phyloP scores from a whole-genome alignment of 2,797 vertebrate species.

The Sarcophilus harrisii region DNA sequence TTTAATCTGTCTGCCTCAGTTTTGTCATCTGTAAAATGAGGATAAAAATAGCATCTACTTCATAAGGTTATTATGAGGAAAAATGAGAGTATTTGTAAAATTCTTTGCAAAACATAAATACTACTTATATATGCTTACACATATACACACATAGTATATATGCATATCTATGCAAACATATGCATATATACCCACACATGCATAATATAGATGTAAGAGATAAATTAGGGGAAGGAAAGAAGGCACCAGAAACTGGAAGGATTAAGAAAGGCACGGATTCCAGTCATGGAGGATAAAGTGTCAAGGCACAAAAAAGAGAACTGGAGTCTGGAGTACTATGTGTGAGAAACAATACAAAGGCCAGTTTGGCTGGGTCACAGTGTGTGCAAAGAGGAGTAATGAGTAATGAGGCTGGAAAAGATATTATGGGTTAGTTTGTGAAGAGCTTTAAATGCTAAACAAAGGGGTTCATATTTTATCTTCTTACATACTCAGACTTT shows the following conservation, averaged over 20 bases:
- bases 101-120: not conserved
- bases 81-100: not conserved
- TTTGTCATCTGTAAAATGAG: not conserved
- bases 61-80: not conserved
- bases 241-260: not conserved
- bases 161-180: too few relatives aligned
- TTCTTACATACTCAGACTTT: not conserved
- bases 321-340: not conserved
- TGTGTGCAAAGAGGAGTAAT: not conserved
- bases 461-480: not conserved
- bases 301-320: not conserved
- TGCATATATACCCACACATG: not conserved
- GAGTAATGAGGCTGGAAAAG: not conserved
- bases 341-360: not conserved
- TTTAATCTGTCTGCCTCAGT: not conserved
- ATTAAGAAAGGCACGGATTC: not conserved
- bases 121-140: not conserved
- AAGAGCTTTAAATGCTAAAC: not conserved
- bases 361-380: not conserved
- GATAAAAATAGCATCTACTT: not conserved
- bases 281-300: not conserved
- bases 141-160: too few relatives aligned
- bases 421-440: not conserved
- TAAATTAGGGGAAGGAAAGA: not conserved
- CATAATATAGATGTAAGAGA: not conserved